These are phyloP conservation scores for Poeciliopsis turrubarensis DNA, from an alignment of 2,113 vertebrate species.

Conservation along the genomic window DNA sequence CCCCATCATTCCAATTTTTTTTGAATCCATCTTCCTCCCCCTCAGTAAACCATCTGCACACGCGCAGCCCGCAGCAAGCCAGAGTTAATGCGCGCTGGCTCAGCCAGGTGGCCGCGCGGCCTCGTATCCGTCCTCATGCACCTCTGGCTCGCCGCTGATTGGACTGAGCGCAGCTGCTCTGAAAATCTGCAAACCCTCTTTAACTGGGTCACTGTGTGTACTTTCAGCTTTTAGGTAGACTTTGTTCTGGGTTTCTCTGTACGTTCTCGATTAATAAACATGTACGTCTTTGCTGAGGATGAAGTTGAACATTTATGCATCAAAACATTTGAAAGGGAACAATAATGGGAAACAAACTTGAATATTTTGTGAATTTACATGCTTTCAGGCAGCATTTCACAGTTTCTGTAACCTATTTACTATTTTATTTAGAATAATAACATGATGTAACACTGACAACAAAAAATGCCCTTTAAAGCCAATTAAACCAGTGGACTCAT, in stretches of 20 bases:
- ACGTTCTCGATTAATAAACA: not conserved
- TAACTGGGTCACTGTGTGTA: constrained; percentile 55
- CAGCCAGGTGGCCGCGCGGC: constrained; percentile 56
- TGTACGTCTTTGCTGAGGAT: too few relatives aligned
- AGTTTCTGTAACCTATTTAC: too few relatives aligned
- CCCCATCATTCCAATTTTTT: constrained; percentile 48
- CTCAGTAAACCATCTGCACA: constrained; percentile 34
- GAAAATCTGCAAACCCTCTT: constrained; percentile 52
- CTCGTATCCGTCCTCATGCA: constrained; percentile 47
- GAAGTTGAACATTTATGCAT: not conserved
- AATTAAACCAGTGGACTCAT: too few relatives aligned
- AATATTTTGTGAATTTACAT: not conserved
- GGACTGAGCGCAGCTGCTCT: constrained; percentile 59
- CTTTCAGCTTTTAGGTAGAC: not conserved
- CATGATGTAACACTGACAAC: too few relatives aligned
- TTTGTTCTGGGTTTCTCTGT: not conserved
- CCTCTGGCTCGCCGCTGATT: constrained; percentile 55
- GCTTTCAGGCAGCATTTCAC: not conserved
- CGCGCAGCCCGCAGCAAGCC: constrained; percentile 34
- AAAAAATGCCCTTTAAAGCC: too few relatives aligned
- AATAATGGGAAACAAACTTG: not conserved
- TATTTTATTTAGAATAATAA: not conserved
- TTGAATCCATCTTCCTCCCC: constrained; percentile 62
- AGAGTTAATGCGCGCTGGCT: constrained; percentile 29
- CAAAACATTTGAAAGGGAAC: not conserved